Evolutionary conservation across 1,140 invertebrate species (phyloP), one percentile per base, ranked within the genome.

Genomic region (Drepana arcuata): DNA sequence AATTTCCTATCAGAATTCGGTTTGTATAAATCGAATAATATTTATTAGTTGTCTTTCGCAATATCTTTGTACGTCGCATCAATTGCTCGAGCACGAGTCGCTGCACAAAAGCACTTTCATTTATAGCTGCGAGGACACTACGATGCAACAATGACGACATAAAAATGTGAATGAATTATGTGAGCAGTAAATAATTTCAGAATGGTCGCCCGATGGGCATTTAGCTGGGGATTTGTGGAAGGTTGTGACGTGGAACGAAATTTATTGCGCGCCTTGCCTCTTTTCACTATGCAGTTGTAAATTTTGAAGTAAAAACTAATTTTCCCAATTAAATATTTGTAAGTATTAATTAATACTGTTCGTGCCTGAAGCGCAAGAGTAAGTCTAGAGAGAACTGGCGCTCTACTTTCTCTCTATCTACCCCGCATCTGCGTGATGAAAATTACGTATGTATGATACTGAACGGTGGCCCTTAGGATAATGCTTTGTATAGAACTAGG

Each of bases 161-260:
- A 57, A 65, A 65, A 60, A 34, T 48, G 37, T 25, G 47, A 58
- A 63, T 64, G 53, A 61, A 62, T 61, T 64, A 60, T 61, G 41
- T 14, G 31, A 16, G 43, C 48, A 30, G 39, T 67, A 70, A 73
- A 73, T 73, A 61, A 64, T 60, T 43, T 62, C 66, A 56, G 59
- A 70, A 55, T 66, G 61, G 68, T n/a, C n/a, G n/a, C n/a, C 59
- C 59, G 34, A 57, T 59, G 48, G 36, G 34, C 37, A 30, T 57
- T 43, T 36, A 42, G 41, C 25, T 53, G 46, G 58, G 42, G 37
- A 62, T 60, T 55, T 57, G 44, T 40, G 34, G 33, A 44, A 41
- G 49, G 49, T 47, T 47, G 24, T 67, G 53, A 60, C 48, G 41
- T 24, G 12, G 47, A 44, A 45, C 59, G 40, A 48, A 49, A 63